Evolutionary conservation across 2,113 vertebrate genomes (phyloP).

Genomic region (Tinamus guttatus): DNA sequence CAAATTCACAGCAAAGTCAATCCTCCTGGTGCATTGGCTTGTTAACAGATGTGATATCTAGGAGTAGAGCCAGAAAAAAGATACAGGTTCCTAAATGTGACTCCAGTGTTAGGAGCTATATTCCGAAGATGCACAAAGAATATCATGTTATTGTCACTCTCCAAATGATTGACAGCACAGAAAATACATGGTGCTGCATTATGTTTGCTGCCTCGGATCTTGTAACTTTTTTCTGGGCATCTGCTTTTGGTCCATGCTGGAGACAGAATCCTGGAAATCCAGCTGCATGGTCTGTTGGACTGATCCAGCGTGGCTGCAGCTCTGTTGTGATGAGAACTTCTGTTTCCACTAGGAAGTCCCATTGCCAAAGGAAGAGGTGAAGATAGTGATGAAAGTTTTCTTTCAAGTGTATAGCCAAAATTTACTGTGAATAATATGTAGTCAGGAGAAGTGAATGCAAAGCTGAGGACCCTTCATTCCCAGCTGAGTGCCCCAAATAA

Average conservation of each 20-base stretch:
- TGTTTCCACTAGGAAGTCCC: neutral
- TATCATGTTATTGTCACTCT: neutral
- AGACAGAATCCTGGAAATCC: neutral
- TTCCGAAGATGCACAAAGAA: neutral
- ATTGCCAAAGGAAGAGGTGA: neutral
- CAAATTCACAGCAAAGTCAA: neutral
- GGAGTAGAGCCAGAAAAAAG: neutral
- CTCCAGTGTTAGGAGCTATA: neutral
- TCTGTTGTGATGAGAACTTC: neutral
- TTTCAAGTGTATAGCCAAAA: neutral
- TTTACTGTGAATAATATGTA: neutral
- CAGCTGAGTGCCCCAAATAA: neutral
- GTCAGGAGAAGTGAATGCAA: neutral
- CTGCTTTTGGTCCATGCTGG: neutral
- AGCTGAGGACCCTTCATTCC: neutral
- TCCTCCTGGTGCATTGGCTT: fast-evolving
- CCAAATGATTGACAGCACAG: neutral
- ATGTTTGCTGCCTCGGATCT: neutral
- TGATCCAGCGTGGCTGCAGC: neutral
- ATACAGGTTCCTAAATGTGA: neutral
- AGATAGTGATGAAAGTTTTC: neutral
- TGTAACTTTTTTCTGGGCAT: neutral
- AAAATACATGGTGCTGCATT: neutral
- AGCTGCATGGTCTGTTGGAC: neutral
- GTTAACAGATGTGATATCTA: neutral